A percentile compares a stretch with the other conserved stretches of the same genome.
Conservation (phyloP, 1,140 invertebrate species). For the Pemphigus obesinymphae region DNA sequence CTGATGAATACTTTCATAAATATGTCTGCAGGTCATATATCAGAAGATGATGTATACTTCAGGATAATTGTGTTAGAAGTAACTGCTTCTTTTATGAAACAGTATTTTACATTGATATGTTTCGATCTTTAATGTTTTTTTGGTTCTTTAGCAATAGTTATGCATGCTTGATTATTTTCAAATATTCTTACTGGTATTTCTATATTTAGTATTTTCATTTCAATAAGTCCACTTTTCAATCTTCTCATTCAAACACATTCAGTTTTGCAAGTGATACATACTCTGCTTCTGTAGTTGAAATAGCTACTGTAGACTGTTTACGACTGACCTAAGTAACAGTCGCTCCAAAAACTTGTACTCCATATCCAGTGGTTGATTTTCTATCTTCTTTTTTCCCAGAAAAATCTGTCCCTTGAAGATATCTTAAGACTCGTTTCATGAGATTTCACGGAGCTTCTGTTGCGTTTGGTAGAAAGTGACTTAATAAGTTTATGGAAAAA, state of each 20-base stretch:
- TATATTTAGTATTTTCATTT: not conserved
- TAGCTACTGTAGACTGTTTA: conserved; percentile 46
- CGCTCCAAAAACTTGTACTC: conserved; percentile 43
- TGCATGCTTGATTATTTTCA: not conserved
- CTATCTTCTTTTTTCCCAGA: conserved; percentile 48
- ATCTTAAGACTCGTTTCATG: conserved; percentile 48
- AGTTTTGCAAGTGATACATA: conserved; percentile 47
- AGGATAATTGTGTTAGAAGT: too few species aligned
- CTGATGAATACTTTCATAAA: too few species aligned
- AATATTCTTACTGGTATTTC: not conserved
- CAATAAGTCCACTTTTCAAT: not conserved
- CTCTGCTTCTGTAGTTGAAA: conserved; percentile 48
- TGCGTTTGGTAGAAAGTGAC: conserved; percentile 45
- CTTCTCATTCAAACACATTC: conserved; percentile 43
- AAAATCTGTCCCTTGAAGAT: conserved; percentile 49
- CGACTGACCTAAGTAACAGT: conserved; percentile 46
- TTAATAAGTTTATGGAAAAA: conserved; percentile 48
- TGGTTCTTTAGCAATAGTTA: not conserved
- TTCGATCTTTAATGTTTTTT: not conserved
- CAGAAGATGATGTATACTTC: too few species aligned
- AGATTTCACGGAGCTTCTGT: conserved; percentile 44
- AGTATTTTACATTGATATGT: conserved; percentile 44
- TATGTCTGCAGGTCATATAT: too few species aligned
- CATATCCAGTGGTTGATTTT: conserved; percentile 48
- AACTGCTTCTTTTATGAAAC: conserved; percentile 43